Evolutionary conservation across 1,140 invertebrate genomes (phyloP).

Genomic region (Drosophila willistoni): DNA sequence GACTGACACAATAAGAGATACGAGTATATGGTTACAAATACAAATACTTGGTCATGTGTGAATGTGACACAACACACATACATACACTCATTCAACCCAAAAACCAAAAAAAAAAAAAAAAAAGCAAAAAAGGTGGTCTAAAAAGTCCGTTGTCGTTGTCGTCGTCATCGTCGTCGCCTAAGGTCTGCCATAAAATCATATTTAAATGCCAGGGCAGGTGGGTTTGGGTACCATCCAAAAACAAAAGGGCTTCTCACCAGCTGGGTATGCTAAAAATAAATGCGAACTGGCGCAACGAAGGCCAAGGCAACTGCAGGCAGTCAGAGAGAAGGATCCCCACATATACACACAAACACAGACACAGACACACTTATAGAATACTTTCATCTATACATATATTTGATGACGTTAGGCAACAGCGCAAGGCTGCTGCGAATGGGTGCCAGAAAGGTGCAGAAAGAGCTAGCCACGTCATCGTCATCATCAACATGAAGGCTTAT

Average conservation of each 20-base stretch:
- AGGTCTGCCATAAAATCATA: conserved; percentile 48
- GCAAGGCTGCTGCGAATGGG: conserved; percentile 49
- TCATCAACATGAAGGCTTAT: conserved; percentile 48
- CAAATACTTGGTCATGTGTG: conserved; percentile 29
- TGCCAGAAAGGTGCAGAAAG: conserved; percentile 14
- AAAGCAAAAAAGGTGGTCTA: conserved; percentile 11
- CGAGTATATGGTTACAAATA: conserved; percentile 40
- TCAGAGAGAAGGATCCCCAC: conserved; percentile 36
- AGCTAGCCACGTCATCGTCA: conserved; percentile 36
- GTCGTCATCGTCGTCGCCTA: not conserved
- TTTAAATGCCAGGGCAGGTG: conserved; percentile 54
- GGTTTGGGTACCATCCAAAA: conserved; percentile 3
- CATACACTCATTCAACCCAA: not conserved
- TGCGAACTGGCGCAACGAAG: conserved; percentile 51
- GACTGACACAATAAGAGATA: conserved; percentile 35
- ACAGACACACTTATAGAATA: not conserved
- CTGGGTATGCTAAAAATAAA: conserved; percentile 41
- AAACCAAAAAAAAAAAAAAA: not conserved
- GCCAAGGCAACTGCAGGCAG: conserved; percentile 50
- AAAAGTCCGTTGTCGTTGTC: conserved; percentile 29
- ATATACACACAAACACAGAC: not conserved
- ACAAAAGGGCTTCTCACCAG: conserved; percentile 4
- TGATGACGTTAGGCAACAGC: conserved; percentile 43
- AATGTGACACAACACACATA: conserved; percentile 30
- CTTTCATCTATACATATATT: conserved; percentile 18